These are phyloP conservation scores for Eupsilia transversa DNA, from an alignment of 2,888 invertebrate genomes.

Conservation along the genomic window DNA sequence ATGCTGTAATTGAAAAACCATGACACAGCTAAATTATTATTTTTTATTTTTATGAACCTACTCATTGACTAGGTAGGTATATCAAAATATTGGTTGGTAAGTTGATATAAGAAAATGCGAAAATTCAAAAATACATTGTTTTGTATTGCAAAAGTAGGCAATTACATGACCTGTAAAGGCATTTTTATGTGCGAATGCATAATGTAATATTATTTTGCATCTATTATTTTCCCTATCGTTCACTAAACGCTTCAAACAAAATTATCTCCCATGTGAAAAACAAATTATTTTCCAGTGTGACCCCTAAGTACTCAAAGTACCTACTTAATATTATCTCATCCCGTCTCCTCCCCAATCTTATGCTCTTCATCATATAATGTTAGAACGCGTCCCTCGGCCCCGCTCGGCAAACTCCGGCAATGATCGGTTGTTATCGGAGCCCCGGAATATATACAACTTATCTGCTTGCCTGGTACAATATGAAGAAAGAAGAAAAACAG, in stretches of 20 bases:
- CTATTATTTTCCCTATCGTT: background rate
- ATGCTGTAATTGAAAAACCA: slow-evolving; percentile 23
- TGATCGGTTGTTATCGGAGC: slow-evolving; percentile 51
- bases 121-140: background rate
- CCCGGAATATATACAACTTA: slow-evolving; percentile 45
- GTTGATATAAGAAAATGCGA: background rate
- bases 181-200: background rate
- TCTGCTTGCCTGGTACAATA: slow-evolving; percentile 22
- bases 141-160: background rate
- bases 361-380: slow-evolving; percentile 48
- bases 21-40: slow-evolving; percentile 2
- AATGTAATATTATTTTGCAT: background rate
- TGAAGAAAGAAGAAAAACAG: slow-evolving; percentile 3
- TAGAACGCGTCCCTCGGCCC: slow-evolving; percentile 43
- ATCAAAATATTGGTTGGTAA: background rate
- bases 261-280: slow-evolving; percentile 23
- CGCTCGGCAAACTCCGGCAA: slow-evolving; percentile 35
- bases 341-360: slow-evolving; percentile 43
- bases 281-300: slow-evolving; percentile 26
- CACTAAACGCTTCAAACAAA: background rate
- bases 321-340: slow-evolving; percentile 51
- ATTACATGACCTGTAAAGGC: background rate
- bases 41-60: background rate
- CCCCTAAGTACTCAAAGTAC: slow-evolving; percentile 30
- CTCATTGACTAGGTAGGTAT: too few relatives aligned